Evolutionary conservation across 1,140 invertebrate species (phyloP).

Genomic region (Orius insidiosus): DNA sequence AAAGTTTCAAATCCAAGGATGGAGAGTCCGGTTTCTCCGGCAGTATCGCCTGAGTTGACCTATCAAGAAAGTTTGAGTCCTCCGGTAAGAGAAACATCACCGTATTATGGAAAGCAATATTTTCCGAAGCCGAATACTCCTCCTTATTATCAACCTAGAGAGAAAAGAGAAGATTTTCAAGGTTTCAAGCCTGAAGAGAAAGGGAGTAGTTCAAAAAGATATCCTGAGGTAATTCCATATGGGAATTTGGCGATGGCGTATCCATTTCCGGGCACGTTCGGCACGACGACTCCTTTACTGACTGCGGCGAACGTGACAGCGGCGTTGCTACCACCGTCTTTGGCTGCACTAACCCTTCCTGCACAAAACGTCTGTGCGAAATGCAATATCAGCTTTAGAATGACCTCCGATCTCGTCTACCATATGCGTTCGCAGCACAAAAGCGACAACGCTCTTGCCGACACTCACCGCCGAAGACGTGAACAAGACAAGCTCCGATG

Average conservation of each 20-base stretch:
- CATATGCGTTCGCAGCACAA: constrained; percentile 95
- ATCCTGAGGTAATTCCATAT: constrained; percentile 15
- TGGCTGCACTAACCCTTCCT: constrained; percentile 63
- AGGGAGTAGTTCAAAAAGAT: constrained; percentile 8
- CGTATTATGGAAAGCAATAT: constrained; percentile 3
- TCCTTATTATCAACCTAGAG: constrained; percentile 6
- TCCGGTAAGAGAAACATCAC: constrained; percentile 28
- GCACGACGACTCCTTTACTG: constrained; percentile 27
- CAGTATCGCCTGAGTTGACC: constrained; percentile 48
- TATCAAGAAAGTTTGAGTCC: constrained; percentile 62
- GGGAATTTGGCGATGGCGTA: constrained; percentile 27
- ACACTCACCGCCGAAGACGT: constrained; percentile 55
- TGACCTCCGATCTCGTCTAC: constrained; percentile 96
- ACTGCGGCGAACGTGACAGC: constrained; percentile 49
- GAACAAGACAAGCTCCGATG: constrained; percentile 82
- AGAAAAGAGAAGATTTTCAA: constrained; percentile 6
- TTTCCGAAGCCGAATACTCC: not conserved
- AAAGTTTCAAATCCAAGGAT: constrained; percentile 40
- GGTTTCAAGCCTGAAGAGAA: constrained; percentile 6
- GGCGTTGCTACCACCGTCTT: constrained; percentile 63
- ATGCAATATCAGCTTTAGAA: constrained; percentile 90
- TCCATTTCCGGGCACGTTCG: constrained; percentile 25
- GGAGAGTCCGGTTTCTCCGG: constrained; percentile 23
- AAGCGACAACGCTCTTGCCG: constrained; percentile 39
- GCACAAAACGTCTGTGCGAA: constrained; percentile 96